Evolutionary conservation across 2,888 invertebrate species (phyloP).

Genomic region (Agrypnus murinus): DNA sequence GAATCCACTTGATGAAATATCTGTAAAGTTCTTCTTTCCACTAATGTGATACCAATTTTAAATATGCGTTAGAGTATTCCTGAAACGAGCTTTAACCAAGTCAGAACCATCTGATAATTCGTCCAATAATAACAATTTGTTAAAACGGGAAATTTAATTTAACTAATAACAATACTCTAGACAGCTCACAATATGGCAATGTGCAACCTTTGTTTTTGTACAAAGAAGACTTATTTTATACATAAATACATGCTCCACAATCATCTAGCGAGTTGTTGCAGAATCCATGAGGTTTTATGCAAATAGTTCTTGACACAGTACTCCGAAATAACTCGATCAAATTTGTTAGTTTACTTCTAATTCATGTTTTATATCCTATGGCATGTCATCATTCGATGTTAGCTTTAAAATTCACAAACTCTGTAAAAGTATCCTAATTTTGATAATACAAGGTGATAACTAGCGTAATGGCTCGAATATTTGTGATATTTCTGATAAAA

Average conservation of each 20-base stretch:
- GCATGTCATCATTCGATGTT: slow-evolving; percentile 14
- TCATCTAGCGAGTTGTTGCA: slow-evolving; percentile 54
- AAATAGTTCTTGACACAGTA: not conserved
- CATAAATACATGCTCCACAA: not conserved
- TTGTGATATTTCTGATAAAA: slow-evolving; percentile 11
- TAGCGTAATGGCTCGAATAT: slow-evolving; percentile 19
- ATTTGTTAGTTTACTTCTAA: not conserved
- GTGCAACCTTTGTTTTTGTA: slow-evolving; percentile 57
- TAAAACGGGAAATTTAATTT: slow-evolving; percentile 24
- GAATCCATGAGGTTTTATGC: slow-evolving; percentile 56
- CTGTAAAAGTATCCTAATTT: slow-evolving; percentile 11
- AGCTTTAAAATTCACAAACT: slow-evolving; percentile 6
- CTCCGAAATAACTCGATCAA: too few relatives aligned
- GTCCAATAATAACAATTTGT: slow-evolving; percentile 52
- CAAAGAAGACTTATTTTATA: slow-evolving; percentile 45
- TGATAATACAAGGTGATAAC: not conserved
- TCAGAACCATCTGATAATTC: slow-evolving; percentile 60
- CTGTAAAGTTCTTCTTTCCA: slow-evolving; percentile 54
- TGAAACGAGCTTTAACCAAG: slow-evolving; percentile 56
- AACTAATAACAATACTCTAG: slow-evolving; percentile 52
- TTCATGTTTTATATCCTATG: not conserved
- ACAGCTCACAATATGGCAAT: slow-evolving; percentile 61
- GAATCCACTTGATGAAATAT: slow-evolving; percentile 23
- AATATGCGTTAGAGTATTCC: slow-evolving; percentile 40
- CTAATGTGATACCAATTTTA: slow-evolving; percentile 52